Percentiles rank a stretch among this genome's conserved stretches.
Conservation (phyloP, 2,888 invertebrate genomes). For the Lithosia quadra region DNA sequence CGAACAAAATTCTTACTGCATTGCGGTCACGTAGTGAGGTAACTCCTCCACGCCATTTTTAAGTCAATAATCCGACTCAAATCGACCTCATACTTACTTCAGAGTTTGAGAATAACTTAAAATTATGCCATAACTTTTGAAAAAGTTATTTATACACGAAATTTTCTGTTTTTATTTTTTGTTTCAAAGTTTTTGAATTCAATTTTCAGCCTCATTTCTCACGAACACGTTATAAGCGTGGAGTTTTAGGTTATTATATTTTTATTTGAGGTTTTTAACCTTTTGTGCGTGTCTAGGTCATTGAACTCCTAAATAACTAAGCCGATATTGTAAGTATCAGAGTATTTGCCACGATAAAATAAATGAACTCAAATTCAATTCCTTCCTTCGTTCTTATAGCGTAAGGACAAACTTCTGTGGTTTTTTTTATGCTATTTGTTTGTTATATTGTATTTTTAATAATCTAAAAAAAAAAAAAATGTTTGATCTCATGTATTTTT, state of each 20-base stretch:
- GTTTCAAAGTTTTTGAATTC: conserved; percentile 7
- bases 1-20: not conserved
- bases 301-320: not conserved
- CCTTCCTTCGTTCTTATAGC: too few species aligned
- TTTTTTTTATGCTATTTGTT: too few species aligned
- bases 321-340: not conserved
- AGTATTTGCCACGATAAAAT: too few species aligned
- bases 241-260: not conserved
- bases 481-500: too few species aligned
- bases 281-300: not conserved
- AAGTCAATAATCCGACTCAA: not conserved
- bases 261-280: not conserved
- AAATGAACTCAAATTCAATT: too few species aligned
- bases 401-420: too few species aligned
- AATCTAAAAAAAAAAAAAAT: too few species aligned
- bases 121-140: not conserved
- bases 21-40: not conserved
- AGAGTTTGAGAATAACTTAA: not conserved
- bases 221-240: not conserved
- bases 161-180: not conserved
- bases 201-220: conserved; percentile 1
- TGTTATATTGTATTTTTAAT: too few species aligned
- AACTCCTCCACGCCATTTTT: not conserved
- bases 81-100: not conserved
- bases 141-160: not conserved